phyloP scores from a whole-genome alignment of 64 coral and sea anemone genomes.

The Stichodactyla helianthus region DNA sequence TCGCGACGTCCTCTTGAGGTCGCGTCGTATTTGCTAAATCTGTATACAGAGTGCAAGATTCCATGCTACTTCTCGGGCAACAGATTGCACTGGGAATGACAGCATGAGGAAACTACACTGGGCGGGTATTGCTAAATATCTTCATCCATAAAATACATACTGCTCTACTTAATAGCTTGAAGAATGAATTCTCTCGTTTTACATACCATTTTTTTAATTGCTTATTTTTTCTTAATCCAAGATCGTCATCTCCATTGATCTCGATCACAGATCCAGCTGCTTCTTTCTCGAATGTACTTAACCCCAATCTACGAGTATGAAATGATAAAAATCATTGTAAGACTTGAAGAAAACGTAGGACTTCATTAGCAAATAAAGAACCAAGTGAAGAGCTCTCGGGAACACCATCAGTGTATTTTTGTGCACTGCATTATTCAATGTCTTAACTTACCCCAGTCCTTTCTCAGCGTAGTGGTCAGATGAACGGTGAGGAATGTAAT shows the following conservation, averaged over 20 bases:
- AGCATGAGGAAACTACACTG: too few relatives aligned
- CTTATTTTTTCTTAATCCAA: conserved; percentile 53
- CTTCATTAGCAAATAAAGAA: not conserved
- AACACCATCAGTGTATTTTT: not conserved
- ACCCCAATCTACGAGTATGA: conserved; percentile 44
- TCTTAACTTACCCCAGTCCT: conserved; percentile 60
- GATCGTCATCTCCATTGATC: conserved; percentile 71
- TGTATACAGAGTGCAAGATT: too few relatives aligned
- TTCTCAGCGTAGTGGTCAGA: conserved; percentile 80
- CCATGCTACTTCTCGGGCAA: too few relatives aligned
- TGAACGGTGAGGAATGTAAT: conserved; percentile 89
- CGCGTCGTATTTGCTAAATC: too few relatives aligned
- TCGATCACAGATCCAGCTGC: conserved; percentile 77
- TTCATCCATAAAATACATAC: too few relatives aligned
- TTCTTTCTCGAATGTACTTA: conserved; percentile 88
- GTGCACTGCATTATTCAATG: not conserved
- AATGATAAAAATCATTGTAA: not conserved
- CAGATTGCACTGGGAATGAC: too few relatives aligned
- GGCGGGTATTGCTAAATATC: too few relatives aligned
- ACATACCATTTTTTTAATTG: conserved; percentile 74
- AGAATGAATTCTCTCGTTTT: not conserved
- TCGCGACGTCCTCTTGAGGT: too few relatives aligned
- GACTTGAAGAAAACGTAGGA: not conserved
- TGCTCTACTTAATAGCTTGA: too few relatives aligned
- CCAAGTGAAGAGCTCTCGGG: not conserved